Base-by-base conservation (phyloP, 2,888 invertebrate genomes). In the Aproaerema taeniolella region DNA sequence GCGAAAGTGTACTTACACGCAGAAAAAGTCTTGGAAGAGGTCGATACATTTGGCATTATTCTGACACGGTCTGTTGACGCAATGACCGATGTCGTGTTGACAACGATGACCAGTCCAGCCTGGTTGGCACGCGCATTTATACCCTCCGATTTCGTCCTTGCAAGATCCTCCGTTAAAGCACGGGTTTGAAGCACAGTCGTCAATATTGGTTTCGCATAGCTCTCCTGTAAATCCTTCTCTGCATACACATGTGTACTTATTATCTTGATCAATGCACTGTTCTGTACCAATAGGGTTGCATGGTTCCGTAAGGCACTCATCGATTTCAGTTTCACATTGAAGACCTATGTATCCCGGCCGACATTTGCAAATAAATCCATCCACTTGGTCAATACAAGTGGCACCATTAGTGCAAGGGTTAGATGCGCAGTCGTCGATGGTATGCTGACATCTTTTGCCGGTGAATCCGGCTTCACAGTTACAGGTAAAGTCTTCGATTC, bases 391-490 rank as follows among this genome's bases (percentile, higher is more conserved):
- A 1, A 92, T 70, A 62, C 98, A 98, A 0, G 92, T 91, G 2
- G 95, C 97, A 14, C 96, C 95, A 64, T 98, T 97, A 61, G 96
- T 94, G 70, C 98, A 98, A 0, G 98, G 97, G 46, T 92, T 88
- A 0, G 94, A 93, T 13, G 93, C 91, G 61, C 98, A 98, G 58
- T 97, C 96, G 64, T 98, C 97, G 42, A 97, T 93, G 0, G 94
- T 91, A 62, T 97, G 97, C 66, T 98, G 97, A 67, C 97, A 98
- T 55, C 91, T 91, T 67, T 95, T 95, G 30, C 98, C 98, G 1
- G 97, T 96, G 64, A 92, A 98, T 1, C 97, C 98, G n/a, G 95
- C 91, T 67, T 97, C 96, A 67, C 98, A 98, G 38, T 91, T 92
- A 65, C 98, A 98, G 20, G 90, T 90, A 56, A 91, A 97, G 38